A percentile compares a stretch with the other conserved stretches of the same genome.
Conservation (phyloP, 2,797 vertebrate genomes). For the Pseudopleuronectes americanus region DNA sequence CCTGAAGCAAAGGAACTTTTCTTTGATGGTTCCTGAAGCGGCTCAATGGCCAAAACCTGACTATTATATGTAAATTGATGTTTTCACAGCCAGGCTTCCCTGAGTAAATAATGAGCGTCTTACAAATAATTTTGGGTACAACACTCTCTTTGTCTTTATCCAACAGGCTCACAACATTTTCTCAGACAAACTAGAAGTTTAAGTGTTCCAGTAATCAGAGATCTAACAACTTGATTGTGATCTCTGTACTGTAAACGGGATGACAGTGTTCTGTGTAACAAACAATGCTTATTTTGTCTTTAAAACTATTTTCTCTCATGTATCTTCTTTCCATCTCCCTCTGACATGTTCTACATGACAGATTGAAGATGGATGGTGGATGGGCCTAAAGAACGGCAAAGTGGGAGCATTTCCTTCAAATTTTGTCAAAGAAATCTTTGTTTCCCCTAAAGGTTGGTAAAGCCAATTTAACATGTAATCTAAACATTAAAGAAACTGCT, state of each 20-base stretch:
- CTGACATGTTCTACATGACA: slow-evolving; percentile 47
- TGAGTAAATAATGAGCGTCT: too few relatives aligned
- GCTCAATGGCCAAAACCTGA: neutral
- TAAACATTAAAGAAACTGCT: neutral
- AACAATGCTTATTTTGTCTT: neutral
- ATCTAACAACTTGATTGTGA: neutral
- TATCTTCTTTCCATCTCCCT: neutral
- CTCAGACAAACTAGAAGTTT: slow-evolving; percentile 6
- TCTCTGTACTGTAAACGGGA: neutral
- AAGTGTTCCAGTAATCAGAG: neutral
- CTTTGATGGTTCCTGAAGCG: too few relatives aligned
- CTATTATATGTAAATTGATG: slow-evolving; percentile 11
- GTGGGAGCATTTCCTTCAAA: slow-evolving; percentile 91
- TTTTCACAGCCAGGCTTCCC: too few relatives aligned
- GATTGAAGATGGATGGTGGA: slow-evolving; percentile 96
- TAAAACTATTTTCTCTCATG: too few relatives aligned
- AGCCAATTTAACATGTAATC: neutral
- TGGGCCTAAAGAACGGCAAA: slow-evolving; percentile 87
- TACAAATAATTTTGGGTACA: too few relatives aligned
- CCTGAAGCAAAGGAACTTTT: neutral
- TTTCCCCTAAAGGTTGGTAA: slow-evolving; percentile 74
- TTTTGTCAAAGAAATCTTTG: slow-evolving; percentile 88
- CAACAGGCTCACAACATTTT: too few relatives aligned
- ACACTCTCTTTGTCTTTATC: too few relatives aligned
- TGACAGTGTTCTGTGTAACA: neutral